phyloP scores from a whole-genome alignment of 2,888 invertebrate species.

The Anoncus sp. region DNA sequence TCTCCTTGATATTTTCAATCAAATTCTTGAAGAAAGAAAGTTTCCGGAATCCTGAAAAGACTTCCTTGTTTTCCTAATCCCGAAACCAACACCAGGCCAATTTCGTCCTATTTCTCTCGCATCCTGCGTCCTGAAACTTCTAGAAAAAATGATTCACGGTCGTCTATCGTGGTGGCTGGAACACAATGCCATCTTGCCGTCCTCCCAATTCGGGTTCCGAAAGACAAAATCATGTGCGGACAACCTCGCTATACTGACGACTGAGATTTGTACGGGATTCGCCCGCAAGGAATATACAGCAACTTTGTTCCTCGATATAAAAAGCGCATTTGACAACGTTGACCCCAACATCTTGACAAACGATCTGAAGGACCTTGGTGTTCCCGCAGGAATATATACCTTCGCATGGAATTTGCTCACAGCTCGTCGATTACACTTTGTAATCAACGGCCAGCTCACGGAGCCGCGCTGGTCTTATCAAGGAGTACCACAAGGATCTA shows the following conservation, averaged over 20 bases:
- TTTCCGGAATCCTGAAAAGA: conserved; percentile 29
- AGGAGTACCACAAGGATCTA: conserved; percentile 25
- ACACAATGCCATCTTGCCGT: not conserved
- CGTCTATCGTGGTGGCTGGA: conserved; percentile 38
- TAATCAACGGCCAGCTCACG: conserved; percentile 15
- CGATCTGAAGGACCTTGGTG: conserved; percentile 12
- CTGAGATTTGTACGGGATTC: conserved; percentile 9
- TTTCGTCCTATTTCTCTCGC: conserved; percentile 34
- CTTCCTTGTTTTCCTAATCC: conserved; percentile 23
- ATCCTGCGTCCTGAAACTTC: conserved; percentile 12
- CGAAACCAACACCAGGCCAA: not conserved
- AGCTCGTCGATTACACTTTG: not conserved
- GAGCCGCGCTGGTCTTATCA: conserved; percentile 6
- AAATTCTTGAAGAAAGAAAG: not conserved
- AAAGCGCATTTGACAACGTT: conserved; percentile 41
- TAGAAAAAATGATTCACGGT: conserved; percentile 8
- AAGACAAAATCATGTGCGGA: conserved; percentile 29
- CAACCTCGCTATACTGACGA: conserved; percentile 23
- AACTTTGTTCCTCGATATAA: conserved; percentile 31
- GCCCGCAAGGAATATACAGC: not conserved
- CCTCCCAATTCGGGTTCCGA: conserved; percentile 37
- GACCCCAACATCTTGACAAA: conserved; percentile 8
- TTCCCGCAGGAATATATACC: not conserved
- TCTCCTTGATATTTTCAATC: conserved; percentile 8
- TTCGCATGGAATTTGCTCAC: conserved; percentile 37